phyloP scores from a whole-genome alignment of 2,888 invertebrate species.

The Achlya flavicornis region DNA sequence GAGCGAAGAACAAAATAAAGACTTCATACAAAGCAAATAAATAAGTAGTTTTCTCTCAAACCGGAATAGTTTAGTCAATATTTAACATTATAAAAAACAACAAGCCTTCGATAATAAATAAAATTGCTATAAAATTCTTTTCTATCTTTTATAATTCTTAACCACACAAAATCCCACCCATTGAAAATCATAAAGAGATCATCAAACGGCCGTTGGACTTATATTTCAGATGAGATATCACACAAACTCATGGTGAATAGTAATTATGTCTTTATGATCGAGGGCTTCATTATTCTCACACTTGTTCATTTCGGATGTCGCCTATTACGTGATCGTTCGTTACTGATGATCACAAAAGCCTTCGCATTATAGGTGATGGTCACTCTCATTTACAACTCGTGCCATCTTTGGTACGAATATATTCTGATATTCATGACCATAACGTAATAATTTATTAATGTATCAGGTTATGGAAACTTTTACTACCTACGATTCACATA shows the following conservation, averaged over 20 bases:
- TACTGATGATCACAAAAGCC: conserved; percentile 35
- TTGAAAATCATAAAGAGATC: conserved; percentile 1
- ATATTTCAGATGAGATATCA: conserved; percentile 2
- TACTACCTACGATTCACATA: no score
- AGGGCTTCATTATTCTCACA: conserved; percentile 14
- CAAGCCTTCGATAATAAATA: no score
- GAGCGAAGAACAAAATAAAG: no score
- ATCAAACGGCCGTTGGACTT: conserved; percentile 4
- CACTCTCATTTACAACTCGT: conserved; percentile 37
- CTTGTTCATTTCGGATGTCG: conserved; percentile 34
- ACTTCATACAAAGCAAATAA: no score
- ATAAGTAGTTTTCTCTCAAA: no score
- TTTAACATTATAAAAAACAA: no score
- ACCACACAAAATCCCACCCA: background rate
- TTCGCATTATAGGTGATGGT: conserved; percentile 41
- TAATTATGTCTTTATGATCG: background rate
- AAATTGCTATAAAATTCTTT: no score
- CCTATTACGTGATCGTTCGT: conserved; percentile 29
- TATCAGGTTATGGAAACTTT: background rate
- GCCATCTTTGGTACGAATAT: conserved; percentile 1
- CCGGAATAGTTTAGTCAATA: no score
- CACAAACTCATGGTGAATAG: conserved; percentile 8
- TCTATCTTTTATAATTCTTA: no score
- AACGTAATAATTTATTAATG: background rate
- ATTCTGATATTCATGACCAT: conserved; percentile 6